Percentiles rank a stretch among this genome's conserved stretches.
Conservation (phyloP, 2,797 vertebrate genomes). For the Molossus molossus region DNA sequence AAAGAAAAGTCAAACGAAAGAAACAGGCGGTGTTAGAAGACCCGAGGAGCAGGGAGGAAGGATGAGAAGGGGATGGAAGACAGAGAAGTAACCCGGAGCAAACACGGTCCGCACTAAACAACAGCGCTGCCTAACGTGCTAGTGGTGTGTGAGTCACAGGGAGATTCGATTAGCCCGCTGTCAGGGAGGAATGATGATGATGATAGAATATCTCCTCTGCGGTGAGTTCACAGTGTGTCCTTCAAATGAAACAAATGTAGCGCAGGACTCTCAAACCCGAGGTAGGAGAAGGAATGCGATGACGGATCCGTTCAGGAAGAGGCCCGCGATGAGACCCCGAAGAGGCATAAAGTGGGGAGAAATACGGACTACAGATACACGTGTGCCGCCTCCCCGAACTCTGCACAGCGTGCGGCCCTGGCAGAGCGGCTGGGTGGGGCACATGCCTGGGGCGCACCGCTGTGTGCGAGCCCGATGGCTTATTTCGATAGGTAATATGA, state of each 20-base stretch:
- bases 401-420: no score
- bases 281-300: not conserved
- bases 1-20: not conserved
- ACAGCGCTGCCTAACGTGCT: accelerated
- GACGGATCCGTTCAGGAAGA: not conserved
- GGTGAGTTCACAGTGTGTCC: no score
- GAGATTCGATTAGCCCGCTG: not conserved
- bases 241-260: not conserved
- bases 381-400: not conserved
- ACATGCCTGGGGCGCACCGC: accelerated
- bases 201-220: accelerated
- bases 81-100: not conserved
- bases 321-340: not conserved
- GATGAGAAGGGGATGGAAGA: no score
- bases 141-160: accelerated
- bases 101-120: no score
- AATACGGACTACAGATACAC: accelerated
- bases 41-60: not conserved
- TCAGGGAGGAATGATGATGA: not conserved
- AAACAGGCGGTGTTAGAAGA: not conserved
- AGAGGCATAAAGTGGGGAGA: not conserved
- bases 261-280: not conserved
- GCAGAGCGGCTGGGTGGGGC: no score
- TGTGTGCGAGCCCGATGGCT: accelerated
- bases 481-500: not conserved